Evolutionary conservation across 2,888 invertebrate species (phyloP), one percentile per base, ranked within the genome.

Genomic region (Drosophila anomelani): DNA sequence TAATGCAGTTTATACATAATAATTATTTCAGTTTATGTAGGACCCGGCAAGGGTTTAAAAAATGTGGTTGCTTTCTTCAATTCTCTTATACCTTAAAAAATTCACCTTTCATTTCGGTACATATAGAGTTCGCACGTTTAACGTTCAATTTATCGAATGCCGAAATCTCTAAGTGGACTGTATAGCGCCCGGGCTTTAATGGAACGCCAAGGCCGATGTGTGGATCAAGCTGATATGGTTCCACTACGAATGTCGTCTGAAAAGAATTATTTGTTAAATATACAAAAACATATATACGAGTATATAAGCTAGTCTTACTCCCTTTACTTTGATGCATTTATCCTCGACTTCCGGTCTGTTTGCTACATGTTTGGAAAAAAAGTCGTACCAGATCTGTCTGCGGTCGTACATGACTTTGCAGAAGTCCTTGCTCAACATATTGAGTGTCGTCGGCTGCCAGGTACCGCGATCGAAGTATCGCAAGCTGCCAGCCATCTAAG

Each of bases 351-450:
- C 46, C 0, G 44, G 9, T 8, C 6, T 7, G 41, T 67, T 72
- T 43, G 2, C 1, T 10, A 75, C 13, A 9, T 62, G 29, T 12
- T 46, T 32, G 0, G 32, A 5, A 17, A 29, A 72, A 0, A 5
- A 3, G 0, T 55, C 26, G 23, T 75, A 75, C 72, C 61, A 72
- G n/a, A 55, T 4, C 15, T 75, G 57, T 1, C 23, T 55, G 4
- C 41, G 13, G 7, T 67, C 61, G 36, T 51, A 72, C 23, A 75
- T 10, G 0, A 41, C n/a, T 2, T 17, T 32, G 57, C 74, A 74
- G 5, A 47, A 15, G n/a, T 74, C 60, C 7, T 13, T 26, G 13
- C 32, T 1, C 7, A 15, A 4, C 0, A 74, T n/a, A 20, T 26
- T 57, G 3, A 56, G 46, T 2, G 44, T 23, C 10, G 60, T 71